A percentile compares a stretch with the other conserved stretches of the same genome.
Conservation (phyloP, 2,797 vertebrate genomes). For the Apogon hyalosoma region DNA sequence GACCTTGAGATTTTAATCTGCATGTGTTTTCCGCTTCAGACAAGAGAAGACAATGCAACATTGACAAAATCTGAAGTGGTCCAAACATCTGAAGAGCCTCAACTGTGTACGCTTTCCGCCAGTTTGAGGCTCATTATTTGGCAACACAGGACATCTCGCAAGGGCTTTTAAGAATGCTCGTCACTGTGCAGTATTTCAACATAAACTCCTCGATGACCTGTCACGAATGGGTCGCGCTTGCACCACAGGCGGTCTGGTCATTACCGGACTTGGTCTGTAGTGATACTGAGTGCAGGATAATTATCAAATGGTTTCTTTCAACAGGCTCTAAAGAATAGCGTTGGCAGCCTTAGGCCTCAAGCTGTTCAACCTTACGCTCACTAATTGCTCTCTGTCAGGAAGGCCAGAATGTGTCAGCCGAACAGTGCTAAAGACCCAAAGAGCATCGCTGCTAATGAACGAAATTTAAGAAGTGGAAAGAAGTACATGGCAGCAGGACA, state of each 20-base stretch:
- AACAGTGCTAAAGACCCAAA: conserved; percentile 60
- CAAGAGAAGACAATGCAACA: neutral
- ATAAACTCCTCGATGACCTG: conserved; percentile 33
- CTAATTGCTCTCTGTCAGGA: conserved; percentile 76
- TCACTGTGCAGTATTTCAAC: conserved; percentile 10
- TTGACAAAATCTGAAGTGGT: conserved; percentile 1
- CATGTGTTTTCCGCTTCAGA: conserved; percentile 15
- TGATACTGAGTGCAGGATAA: conserved; percentile 41
- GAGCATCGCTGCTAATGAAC: conserved; percentile 44
- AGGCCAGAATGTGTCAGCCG: conserved; percentile 62
- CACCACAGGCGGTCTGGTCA: conserved; percentile 34
- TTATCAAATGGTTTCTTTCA: conserved; percentile 65
- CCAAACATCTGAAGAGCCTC: conserved; percentile 14
- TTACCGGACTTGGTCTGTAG: conserved; percentile 46
- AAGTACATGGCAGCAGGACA: conserved; percentile 8
- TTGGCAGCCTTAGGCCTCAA: conserved; percentile 65
- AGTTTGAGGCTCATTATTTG: conserved; percentile 20
- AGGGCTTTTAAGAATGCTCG: conserved; percentile 13
- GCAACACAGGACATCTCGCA: neutral
- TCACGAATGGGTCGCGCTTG: conserved; percentile 15
- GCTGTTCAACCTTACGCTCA: conserved; percentile 70
- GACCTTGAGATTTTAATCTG: conserved; percentile 42
- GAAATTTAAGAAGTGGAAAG: conserved; percentile 16
- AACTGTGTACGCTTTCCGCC: neutral
- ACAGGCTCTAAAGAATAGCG: conserved; percentile 45